Evolutionary conservation across 2,888 invertebrate genomes (phyloP).

Genomic region (Microctonus brassicae): DNA sequence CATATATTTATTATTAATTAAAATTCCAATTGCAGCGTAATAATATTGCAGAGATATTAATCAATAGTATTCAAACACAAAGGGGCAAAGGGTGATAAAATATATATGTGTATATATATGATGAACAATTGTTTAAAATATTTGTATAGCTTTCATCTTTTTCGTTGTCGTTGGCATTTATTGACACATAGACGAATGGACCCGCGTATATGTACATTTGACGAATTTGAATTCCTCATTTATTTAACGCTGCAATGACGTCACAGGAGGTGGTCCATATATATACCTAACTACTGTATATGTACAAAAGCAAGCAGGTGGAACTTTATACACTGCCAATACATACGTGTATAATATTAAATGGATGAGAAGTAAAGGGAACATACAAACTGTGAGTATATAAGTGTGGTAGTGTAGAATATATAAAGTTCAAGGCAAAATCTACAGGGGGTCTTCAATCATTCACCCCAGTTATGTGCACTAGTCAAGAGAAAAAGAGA

Average conservation of each 20-base stretch:
- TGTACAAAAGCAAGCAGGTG: constrained; percentile 13
- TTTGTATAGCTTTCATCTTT: neutral
- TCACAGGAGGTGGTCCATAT: constrained; percentile 17
- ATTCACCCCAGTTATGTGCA: constrained; percentile 32
- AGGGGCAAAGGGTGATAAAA: neutral
- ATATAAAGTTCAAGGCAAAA: constrained; percentile 12
- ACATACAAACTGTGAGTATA: too few relatives aligned
- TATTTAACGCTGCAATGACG: neutral
- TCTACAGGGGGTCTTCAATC: constrained; percentile 37
- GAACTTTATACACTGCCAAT: neutral
- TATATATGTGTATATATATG: too few relatives aligned
- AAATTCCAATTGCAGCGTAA: neutral
- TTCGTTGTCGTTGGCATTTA: constrained; percentile 19
- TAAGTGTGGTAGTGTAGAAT: neutral
- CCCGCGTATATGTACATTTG: constrained; percentile 1
- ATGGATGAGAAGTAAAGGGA: constrained; percentile 7
- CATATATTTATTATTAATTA: too few relatives aligned
- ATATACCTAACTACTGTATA: neutral
- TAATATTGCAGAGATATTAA: constrained; percentile 1
- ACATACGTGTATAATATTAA: neutral
- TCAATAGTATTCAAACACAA: neutral
- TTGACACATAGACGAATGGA: constrained; percentile 5
- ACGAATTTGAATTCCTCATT: neutral
- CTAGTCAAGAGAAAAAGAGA: neutral
- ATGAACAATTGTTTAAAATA: neutral